Evolutionary conservation across 2,113 vertebrate species (phyloP).

Genomic region (Phylloscopus whistleri): DNA sequence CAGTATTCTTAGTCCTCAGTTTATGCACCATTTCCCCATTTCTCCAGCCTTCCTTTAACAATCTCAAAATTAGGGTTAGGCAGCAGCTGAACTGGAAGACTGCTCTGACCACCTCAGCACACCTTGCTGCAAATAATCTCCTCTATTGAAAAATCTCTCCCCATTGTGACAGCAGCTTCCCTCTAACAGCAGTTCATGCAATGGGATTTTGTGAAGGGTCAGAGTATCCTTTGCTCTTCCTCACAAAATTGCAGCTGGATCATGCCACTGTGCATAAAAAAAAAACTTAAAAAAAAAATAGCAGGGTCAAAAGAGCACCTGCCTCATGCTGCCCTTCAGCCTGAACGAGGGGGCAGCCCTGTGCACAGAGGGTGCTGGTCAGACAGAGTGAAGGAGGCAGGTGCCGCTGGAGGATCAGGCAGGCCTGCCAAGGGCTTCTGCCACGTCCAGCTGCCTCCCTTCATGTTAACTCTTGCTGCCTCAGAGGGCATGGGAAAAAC

Average conservation of each 20-base stretch:
- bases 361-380: rapidly evolving
- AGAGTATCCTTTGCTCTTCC: background rate
- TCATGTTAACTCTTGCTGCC: background rate
- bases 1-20: background rate
- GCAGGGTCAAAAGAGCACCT: rapidly evolving
- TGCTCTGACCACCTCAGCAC: background rate
- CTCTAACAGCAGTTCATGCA: background rate
- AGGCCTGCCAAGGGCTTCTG: background rate
- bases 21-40: background rate
- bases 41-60: background rate
- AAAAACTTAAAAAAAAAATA: background rate
- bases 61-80: background rate
- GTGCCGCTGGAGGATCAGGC: rapidly evolving
- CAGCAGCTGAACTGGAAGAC: background rate
- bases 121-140: background rate
- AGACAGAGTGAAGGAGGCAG: background rate
- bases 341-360: background rate
- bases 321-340: rapidly evolving
- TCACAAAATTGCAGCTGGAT: background rate
- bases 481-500: rapidly evolving
- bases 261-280: rapidly evolving
- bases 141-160: background rate
- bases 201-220: background rate
- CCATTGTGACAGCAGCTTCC: rapidly evolving
- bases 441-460: background rate